Base-by-base conservation (phyloP, 2,797 vertebrate species). In the Chelon labrosus region DNA sequence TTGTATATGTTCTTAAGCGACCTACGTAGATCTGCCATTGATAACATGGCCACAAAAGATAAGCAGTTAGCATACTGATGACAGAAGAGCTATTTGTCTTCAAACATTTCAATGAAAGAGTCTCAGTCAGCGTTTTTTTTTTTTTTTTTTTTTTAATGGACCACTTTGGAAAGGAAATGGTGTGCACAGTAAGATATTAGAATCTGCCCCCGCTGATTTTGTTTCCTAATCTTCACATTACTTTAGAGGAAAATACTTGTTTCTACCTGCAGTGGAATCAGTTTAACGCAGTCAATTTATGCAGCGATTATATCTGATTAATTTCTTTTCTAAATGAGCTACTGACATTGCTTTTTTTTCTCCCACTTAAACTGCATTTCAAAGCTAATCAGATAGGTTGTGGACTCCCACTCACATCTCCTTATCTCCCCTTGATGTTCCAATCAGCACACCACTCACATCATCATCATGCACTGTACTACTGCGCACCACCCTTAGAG, bases 391-490 rank as follows among this genome's bases (percentile, higher is more conserved):
- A 53, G 56, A 22, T 22, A 65, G 35, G 46, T 57, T 54, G 42
- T 44, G n/a, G 39, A 20, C 22, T 37, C 57, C 60, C 54, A 42
- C 54, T 81, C 67, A 51, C 39, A 20, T 72, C n/a, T 44, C 37
- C 63, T 87, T 80, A 72, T 89, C 74, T 79, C 57, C 52, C 37
- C 37, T 59, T 73, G 46, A 86, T 65, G 76, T 87, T 79, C 80
- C 68, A 81, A 69, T 87, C 83, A 80, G 65, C 7, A 17, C 59
- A 65, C 42, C 64, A 31, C 66, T 82, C 79, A 85, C 68, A 71
- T 85, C 72, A 37, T 27, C 25, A 27, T 27, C 75, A 73, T 56
- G 10, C 5, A 81, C 70, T 44, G 50, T 41, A 49, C 19, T 20
- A 67, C 70, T 41, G 57, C 27, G 37, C 78, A 84, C 65, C 10